Conservation (phyloP, 2,113 vertebrate genomes). For the Lucifuga dentata region DNA sequence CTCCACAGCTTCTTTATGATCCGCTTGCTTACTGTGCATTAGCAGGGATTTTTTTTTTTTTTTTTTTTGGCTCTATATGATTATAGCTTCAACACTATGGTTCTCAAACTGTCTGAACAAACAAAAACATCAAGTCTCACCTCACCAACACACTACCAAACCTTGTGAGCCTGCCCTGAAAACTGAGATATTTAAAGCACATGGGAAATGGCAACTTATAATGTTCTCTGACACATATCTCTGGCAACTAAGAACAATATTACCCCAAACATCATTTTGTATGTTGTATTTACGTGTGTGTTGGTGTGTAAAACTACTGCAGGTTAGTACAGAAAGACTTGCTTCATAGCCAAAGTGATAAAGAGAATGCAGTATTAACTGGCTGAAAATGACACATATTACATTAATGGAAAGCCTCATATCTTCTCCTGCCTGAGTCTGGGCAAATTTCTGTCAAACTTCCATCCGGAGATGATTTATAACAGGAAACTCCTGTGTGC, state of each 20-base stretch:
- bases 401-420: conserved; percentile 49
- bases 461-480: conserved; percentile 57
- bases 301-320: background rate
- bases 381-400: conserved; percentile 60
- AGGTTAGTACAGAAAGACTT: too few species aligned
- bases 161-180: too few species aligned
- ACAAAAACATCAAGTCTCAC: too few species aligned
- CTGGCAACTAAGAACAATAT: too few species aligned
- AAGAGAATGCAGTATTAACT: conserved; percentile 30
- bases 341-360: conserved; percentile 10
- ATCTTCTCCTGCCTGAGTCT: conserved; percentile 51
- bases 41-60: background rate
- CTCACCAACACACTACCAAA: too few species aligned
- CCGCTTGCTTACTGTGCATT: conserved; percentile 1
- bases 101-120: too few species aligned
- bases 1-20: conserved; percentile 43
- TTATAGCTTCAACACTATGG: too few species aligned
- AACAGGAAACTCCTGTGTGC: conserved; percentile 49
- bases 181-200: too few species aligned
- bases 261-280: too few species aligned
- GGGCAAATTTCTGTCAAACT: conserved; percentile 47
- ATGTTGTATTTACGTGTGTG: background rate
- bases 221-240: too few species aligned
- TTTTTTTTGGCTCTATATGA: too few species aligned
- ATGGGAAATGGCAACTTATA: too few species aligned